A percentile compares a stretch with the other conserved stretches of the same genome.
These are phyloP conservation scores for Anguilla marmorata DNA, from an alignment of 2,797 vertebrate species.

Conservation along the genomic window DNA sequence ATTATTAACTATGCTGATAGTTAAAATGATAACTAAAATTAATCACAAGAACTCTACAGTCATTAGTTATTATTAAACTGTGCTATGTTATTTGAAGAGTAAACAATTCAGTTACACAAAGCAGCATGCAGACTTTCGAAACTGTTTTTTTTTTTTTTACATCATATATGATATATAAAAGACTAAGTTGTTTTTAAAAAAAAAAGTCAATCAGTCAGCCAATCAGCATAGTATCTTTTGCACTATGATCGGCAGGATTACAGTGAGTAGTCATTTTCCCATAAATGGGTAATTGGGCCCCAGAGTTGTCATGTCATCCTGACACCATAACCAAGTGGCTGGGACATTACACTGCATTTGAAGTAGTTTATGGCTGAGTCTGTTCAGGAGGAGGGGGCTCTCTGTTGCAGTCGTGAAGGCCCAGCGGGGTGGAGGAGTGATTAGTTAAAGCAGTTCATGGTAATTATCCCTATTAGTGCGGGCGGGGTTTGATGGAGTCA, in stretches of 20 bases:
- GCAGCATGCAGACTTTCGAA: no score
- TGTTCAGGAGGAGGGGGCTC: no score
- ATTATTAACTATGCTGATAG: no score
- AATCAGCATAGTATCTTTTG: not conserved
- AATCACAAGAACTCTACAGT: no score
- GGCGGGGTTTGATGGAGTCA: not conserved
- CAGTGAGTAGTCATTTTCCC: not conserved
- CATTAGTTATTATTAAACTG: no score
- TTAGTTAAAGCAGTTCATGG: not conserved
- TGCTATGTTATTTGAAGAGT: no score
- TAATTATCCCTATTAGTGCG: not conserved
- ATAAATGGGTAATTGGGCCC: not conserved
- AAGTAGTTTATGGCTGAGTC: not conserved
- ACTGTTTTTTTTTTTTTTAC: no score
- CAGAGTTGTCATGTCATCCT: not conserved
- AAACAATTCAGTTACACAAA: no score
- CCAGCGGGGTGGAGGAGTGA: not conserved
- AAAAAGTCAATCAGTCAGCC: not conserved
- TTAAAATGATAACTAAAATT: no score
- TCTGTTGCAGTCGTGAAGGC: not conserved
- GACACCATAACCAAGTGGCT: not conserved
- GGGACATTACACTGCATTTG: not conserved
- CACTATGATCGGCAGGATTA: not conserved
- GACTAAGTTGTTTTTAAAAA: not conserved
- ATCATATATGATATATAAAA: not conserved